Evolutionary conservation across 1,140 invertebrate genomes (phyloP), one percentile per base, ranked within the genome.

Genomic region (Asobara japonica): DNA sequence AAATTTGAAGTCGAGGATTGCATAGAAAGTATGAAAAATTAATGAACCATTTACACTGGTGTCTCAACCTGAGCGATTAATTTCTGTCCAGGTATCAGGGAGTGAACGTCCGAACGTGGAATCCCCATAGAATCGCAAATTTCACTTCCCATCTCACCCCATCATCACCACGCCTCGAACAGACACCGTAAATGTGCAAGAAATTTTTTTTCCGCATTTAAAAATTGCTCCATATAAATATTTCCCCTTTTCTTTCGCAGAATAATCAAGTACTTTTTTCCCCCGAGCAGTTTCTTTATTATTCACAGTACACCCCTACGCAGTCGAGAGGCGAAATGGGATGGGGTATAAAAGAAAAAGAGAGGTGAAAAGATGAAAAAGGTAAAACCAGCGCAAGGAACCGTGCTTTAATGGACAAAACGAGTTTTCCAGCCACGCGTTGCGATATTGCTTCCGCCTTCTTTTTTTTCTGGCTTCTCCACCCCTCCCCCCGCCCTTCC

Each of bases 381-480:
- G 31, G 36, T 65, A 66, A 25, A 73, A 64, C 29, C 38, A 45
- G 36, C 31, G 73, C 72, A 81, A 80, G 74, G 77, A 81, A 78
- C 73, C 76, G 60, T 74, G 76, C 76, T 82, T 82, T 81, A 82
- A 82, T 82, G 80, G 79, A 82, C 73, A 78, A 81, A 82, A 79
- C 79, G 78, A 80, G 77, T 82, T 81, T 62, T 78, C 69, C 78
- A 79, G 73, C 76, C 74, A 76, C 76, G 68, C 71, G 75, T 69
- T 76, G 78, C 76, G 74, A 79, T 81, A 79, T 82, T 76, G 76
- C 76, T 82, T 81, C 80, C 79, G 77, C 72, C 72, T 78, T 77
- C 71, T 78, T 75, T 64, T 69, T 36, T n/a, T 65, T 64, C 20
- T 16, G 25, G 33, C 51, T 61, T 20, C 56, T 66, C 22, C 68